phyloP scores from a whole-genome alignment of 2,888 invertebrate species.

The Neoscelio sp. region DNA sequence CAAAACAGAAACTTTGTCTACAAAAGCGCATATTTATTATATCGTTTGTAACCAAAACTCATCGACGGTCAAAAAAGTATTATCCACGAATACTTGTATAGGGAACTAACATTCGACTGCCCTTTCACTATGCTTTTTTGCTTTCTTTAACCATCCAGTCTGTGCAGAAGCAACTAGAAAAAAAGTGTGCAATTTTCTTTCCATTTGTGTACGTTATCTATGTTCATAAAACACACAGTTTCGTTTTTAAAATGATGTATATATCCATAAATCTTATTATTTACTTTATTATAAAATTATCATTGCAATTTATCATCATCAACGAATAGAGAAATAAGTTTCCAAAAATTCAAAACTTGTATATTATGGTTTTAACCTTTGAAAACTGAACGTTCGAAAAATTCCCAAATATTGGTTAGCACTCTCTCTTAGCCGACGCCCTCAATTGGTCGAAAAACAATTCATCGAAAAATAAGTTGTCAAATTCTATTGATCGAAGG shows the following conservation, averaged over 20 bases:
- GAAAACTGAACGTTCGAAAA: no score
- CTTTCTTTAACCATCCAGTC: constrained; percentile 10
- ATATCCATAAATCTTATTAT: no score
- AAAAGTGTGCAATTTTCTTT: constrained; percentile 23
- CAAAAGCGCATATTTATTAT: constrained; percentile 9
- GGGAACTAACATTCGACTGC: constrained; percentile 9
- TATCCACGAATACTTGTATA: constrained; percentile 13
- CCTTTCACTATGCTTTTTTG: constrained; percentile 5
- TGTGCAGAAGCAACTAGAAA: not conserved
- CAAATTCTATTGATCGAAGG: no score
- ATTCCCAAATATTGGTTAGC: no score
- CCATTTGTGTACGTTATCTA: constrained; percentile 17
- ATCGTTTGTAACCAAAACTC: constrained; percentile 5
- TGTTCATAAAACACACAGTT: constrained; percentile 23
- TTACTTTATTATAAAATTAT: no score
- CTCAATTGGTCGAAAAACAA: no score
- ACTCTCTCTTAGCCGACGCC: no score
- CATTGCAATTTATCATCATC: no score
- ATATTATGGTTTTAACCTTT: no score
- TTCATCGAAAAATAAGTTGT: no score
- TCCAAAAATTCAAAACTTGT: no score
- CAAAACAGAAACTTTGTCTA: not conserved
- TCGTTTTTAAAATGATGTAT: not conserved
- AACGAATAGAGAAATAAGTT: no score
- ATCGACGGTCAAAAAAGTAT: constrained; percentile 22